Percentiles rank a stretch among this genome's conserved stretches.
These are phyloP conservation scores for Tinea trinotella DNA, from an alignment of 2,888 invertebrate species.

Conservation along the genomic window DNA sequence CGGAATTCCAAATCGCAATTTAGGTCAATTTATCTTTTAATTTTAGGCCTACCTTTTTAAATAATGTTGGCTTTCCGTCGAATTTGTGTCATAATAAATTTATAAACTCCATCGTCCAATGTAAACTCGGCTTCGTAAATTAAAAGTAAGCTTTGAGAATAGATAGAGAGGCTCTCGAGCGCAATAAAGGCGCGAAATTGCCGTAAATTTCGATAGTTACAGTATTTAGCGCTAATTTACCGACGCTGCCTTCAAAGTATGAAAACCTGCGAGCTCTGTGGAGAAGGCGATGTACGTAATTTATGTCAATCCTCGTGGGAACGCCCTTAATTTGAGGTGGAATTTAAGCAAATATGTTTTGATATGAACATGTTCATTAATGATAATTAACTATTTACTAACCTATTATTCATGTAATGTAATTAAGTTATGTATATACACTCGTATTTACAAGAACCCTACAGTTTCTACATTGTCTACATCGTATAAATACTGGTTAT, in stretches of 20 bases:
- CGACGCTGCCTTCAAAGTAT: constrained; percentile 20
- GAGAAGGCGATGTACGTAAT: constrained; percentile 22
- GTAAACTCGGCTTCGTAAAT: constrained; percentile 43
- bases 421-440: no score
- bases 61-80: constrained; percentile 2
- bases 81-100: constrained; percentile 5
- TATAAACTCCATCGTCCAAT: constrained; percentile 23
- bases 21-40: no score
- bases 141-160: constrained; percentile 46
- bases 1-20: no score
- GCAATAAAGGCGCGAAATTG: constrained; percentile 32
- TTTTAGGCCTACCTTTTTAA: no score
- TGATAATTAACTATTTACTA: constrained; percentile 14
- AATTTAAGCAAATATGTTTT: constrained; percentile 14
- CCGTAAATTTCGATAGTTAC: constrained; percentile 38
- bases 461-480: not conserved
- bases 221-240: constrained; percentile 32
- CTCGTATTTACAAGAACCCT: no score
- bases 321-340: constrained; percentile 3
- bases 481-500: no score
- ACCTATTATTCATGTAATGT: not conserved
- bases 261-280: constrained; percentile 22
- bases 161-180: constrained; percentile 29
- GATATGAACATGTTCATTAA: constrained; percentile 3
- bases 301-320: constrained; percentile 10